Conservation (phyloP, 2,888 invertebrate genomes). For the Odontocerum albicorne region DNA sequence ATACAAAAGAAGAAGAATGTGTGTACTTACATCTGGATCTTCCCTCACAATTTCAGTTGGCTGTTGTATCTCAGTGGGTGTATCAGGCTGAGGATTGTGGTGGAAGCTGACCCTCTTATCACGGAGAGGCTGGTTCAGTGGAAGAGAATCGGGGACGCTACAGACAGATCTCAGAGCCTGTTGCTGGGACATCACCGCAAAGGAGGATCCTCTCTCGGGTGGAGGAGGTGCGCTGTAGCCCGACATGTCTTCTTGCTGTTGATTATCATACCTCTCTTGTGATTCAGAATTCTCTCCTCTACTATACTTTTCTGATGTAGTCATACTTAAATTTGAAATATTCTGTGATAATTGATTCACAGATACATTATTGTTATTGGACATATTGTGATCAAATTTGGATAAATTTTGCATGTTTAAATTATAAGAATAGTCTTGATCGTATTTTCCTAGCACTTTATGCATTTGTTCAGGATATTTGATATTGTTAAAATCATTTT, state of each 20-base stretch:
- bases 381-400: constrained; percentile 28
- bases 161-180: constrained; percentile 52
- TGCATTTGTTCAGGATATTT: constrained; percentile 32
- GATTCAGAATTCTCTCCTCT: constrained; percentile 21
- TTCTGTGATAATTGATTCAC: constrained; percentile 29
- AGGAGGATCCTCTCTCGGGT: constrained; percentile 87
- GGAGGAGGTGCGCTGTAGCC: constrained; percentile 66
- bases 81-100: constrained; percentile 56
- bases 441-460: constrained; percentile 26
- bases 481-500: constrained; percentile 26
- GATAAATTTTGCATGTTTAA: constrained; percentile 25
- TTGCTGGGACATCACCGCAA: constrained; percentile 78
- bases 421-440: constrained; percentile 30
- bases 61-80: constrained; percentile 36
- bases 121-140: constrained; percentile 41
- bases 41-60: constrained; percentile 60
- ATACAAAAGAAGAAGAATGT: too few species aligned
- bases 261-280: constrained; percentile 21
- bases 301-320: constrained; percentile 9
- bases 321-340: constrained; percentile 30
- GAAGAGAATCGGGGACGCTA: too few species aligned
- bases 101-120: constrained; percentile 78
- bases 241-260: constrained; percentile 14
- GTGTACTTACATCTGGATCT: constrained; percentile 76
- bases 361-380: constrained; percentile 21